Evolutionary conservation across 1,140 invertebrate species (phyloP), one percentile per base, ranked within the genome.

Genomic region (Ceratosolen fusciceps): DNA sequence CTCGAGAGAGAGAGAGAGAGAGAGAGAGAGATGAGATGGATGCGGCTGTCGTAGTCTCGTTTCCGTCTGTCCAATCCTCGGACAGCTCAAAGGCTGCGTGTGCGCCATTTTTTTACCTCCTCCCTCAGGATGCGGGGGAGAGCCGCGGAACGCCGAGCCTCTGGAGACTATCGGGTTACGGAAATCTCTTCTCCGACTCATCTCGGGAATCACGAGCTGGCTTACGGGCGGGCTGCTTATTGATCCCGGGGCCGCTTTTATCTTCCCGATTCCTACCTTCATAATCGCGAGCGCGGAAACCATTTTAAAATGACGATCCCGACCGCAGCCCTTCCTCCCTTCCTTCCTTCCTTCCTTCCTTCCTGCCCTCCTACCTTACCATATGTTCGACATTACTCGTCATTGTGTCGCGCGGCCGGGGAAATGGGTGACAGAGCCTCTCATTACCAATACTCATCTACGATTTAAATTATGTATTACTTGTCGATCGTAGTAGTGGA

Each of bases 41-140:
- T 37, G 31, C 29, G 60, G 60, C 34, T 65, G 60, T 65, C 31
- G 31, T 37, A n/a, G 31, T 47, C 21, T 70, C 47, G 68, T 54
- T 71, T 71, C 54, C 68, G 85, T 83, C 81, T 83, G 81, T 86
- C 86, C 87, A 88, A 87, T 85, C 77, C 85, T 82, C 80, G 83
- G 85, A 88, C 85, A 86, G 85, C 85, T 87, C 86, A 86, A 88
- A 87, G 85, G 31, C 47, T 65, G 5, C 31, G 7, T 31, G 75
- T 65, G 79, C 84, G 83, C 86, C 85, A 86, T 86, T 85, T 86
- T 84, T 84, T 86, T 85, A 85, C 84, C 83, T 74, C 9, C 31
- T n/a, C 49, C 49, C 56, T 68, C 34, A 67, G 68, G 62, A 16
- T 79, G 31, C 31, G 31, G 21, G 14, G 34, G 67, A 26, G 39